Base-by-base conservation (phyloP, 2,113 vertebrate genomes). In the Mus musculus region DNA sequence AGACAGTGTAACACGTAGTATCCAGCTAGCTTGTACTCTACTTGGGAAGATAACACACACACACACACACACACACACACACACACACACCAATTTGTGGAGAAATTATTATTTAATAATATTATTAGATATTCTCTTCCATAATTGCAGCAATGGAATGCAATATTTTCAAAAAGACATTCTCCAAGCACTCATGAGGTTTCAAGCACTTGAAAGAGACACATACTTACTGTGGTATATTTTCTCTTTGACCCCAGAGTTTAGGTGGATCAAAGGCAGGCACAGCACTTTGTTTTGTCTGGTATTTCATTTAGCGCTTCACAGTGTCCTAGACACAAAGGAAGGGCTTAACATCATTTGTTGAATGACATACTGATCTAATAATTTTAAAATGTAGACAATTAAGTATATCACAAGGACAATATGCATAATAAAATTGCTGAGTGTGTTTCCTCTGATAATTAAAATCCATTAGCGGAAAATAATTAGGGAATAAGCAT, bases 391-490 rank as follows among this genome's bases (percentile, higher is more conserved):
- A 95, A 95, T 71, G 73, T 19, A 93, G 75, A 82, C 20, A 91
- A 77, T 88, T 95, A 93, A 87, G 42, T 77, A 65, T 69, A 95
- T 77, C 59, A 87, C 49, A 85, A 91, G 72, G 65, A 88, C 46
- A 96, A 85, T 90, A 91, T 75, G n/a, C 71, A 77, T 63, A 92
- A 63, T 82, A 93, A 91, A 89, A 94, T 39, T 71, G 67, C 81
- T 91, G 89, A 92, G 36, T 65, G 63, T 89, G 42, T 95, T 95
- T 97, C 94, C 69, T 88, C 89, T 95, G 86, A 95, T 96, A 95
- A 96, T 93, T 92, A 96, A 96, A 96, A 94, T 92, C 86, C 69
- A 97, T 89, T 95, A 59, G 36, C 33, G 94, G 72, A 78, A 94
- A 96, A 92, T 84, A 95, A 89, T 95, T 90, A 95, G 11, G 63